Base-by-base conservation (phyloP, 2,797 vertebrate genomes). In the Macropus fuliginosus region DNA sequence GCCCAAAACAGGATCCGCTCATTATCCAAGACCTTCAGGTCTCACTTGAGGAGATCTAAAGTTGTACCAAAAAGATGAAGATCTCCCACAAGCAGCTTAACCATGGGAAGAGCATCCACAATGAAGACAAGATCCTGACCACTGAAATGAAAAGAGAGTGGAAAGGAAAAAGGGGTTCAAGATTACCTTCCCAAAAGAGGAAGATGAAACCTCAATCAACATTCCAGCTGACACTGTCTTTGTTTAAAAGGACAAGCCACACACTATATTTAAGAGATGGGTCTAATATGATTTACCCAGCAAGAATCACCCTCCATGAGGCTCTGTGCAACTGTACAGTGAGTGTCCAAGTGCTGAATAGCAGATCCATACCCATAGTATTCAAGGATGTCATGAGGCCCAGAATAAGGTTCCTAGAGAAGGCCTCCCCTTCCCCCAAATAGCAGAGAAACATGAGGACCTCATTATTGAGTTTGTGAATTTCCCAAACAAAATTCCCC, bases 111-210 rank as follows among this genome's bases (percentile, higher is more conserved):
- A 99, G 99, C 0, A 95, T 98, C 6, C 97, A 99, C 34, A 98
- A 93, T 0, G 99, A 99, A 95, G 99, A 99, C 46, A 99, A 99
- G 98, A 99, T 99, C 97, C 98, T 99, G 57, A 99, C 99, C 91
- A 99, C 99, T 89, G 99, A 99, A 97, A 99, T 99, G 91, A 99
- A 99, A 97, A 98, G 98, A 1, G 99, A 99, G 0, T 99, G 99
- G 99, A 99, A 99, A 97, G 99, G 99, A 99, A 99, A 97, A 99
- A 99, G 94, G 99, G 99, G 62, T 99, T 99, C 66, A 99, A 99
- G 98, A 99, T 99, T 98, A 99, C 99, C 0, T 99, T 99, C 97
- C 99, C 99, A 90, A 99, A 99, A 94, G 99, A 99, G 96, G 99
- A 99, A 0, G 99, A 99, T 92, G 99, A 99, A 98, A 99, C 99